These are phyloP conservation scores for Gorsachius magnificus DNA, from an alignment of 2,797 vertebrate genomes.

Conservation along the genomic window DNA sequence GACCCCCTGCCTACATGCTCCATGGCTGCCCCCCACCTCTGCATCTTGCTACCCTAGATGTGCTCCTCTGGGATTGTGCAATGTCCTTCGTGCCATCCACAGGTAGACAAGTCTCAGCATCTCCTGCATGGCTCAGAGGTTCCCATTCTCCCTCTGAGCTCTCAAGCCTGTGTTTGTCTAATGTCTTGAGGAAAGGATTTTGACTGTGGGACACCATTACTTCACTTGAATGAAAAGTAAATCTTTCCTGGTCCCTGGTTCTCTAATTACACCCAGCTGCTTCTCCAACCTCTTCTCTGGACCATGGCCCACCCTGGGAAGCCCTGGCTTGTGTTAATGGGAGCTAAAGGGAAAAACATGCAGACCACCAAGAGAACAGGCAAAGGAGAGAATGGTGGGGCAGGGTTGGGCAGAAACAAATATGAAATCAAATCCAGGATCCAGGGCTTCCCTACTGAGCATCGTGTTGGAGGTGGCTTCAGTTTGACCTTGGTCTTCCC, in stretches of 20 bases:
- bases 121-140: background rate
- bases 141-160: background rate
- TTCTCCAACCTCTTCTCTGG: slow-evolving; percentile 41
- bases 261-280: slow-evolving; percentile 71
- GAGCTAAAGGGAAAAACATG: slow-evolving; percentile 43
- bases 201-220: background rate
- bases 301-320: slow-evolving; percentile 52
- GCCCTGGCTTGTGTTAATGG: slow-evolving; percentile 45
- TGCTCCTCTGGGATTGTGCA: background rate
- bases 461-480: slow-evolving; percentile 35
- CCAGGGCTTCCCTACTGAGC: slow-evolving; percentile 12
- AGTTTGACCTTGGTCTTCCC: slow-evolving; percentile 40
- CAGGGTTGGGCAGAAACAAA: slow-evolving; percentile 54
- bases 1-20: background rate
- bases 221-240: slow-evolving; percentile 25
- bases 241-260: slow-evolving; percentile 19
- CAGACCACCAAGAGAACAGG: slow-evolving; percentile 58
- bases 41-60: background rate
- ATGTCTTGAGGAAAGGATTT: background rate
- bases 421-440: background rate
- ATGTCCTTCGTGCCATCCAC: background rate
- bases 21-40: background rate
- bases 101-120: background rate
- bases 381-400: slow-evolving; percentile 10
- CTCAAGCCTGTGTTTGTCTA: background rate